Percentiles rank a stretch among this genome's conserved stretches.
Evolutionary conservation across 1,140 invertebrate genomes (phyloP).

Genomic region (Euwallacea similis): DNA sequence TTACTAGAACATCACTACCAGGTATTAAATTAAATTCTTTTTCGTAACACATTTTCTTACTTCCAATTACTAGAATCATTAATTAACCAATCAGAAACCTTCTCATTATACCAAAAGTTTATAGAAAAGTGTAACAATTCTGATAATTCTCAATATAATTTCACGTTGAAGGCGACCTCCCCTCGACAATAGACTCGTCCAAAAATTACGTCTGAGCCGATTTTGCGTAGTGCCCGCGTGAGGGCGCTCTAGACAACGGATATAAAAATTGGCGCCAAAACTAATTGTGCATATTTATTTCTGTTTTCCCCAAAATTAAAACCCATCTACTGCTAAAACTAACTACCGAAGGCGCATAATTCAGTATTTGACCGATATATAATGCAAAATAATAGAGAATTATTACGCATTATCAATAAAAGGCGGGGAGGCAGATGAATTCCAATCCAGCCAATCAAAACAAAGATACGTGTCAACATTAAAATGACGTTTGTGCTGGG

Average conservation of each 20-base stretch:
- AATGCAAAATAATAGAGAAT: too few species aligned
- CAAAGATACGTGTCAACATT: constrained; percentile 43
- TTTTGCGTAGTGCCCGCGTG: constrained; percentile 1
- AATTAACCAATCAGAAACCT: too few species aligned
- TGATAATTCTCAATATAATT: too few species aligned
- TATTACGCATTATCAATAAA: too few species aligned
- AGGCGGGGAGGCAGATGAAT: too few species aligned
- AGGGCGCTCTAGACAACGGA: background rate
- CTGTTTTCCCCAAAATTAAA: background rate
- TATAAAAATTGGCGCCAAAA: constrained; percentile 26
- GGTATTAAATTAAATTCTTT: background rate
- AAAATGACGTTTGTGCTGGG: constrained; percentile 29
- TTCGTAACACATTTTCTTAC: background rate
- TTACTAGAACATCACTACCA: constrained; percentile 40
- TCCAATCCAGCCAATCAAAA: constrained; percentile 37
- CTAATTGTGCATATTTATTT: constrained; percentile 4
- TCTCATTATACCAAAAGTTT: too few species aligned
- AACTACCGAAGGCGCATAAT: too few species aligned
- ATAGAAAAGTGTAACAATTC: too few species aligned
- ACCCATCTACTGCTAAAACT: too few species aligned
- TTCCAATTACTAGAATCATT: too few species aligned
- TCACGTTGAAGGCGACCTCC: constrained; percentile 31
- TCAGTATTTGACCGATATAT: too few species aligned
- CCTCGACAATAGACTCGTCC: constrained; percentile 38
- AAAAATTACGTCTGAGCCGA: constrained; percentile 17